Evolutionary conservation across 2,797 vertebrate species (phyloP), one percentile per base, ranked within the genome.

Genomic region (Pogonophryne albipinna): DNA sequence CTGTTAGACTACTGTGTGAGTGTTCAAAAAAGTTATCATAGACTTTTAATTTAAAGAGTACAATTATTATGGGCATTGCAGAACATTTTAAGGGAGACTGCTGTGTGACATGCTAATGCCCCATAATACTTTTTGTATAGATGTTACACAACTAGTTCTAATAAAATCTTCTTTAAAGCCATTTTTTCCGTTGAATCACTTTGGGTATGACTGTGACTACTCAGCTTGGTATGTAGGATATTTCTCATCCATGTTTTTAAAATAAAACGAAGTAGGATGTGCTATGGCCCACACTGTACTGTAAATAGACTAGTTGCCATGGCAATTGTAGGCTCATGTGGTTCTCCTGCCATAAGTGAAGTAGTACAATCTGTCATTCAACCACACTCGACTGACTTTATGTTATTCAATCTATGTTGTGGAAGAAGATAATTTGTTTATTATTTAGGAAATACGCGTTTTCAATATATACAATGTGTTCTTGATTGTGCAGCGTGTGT

Each of bases 261-360:
- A 77, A 38, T 73, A 42, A 46, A 72, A 27, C 19, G 53, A 76
- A 63, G 79, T 66, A 67, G 31, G 68, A 71, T 68, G 81, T 75
- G 47, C 67, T 71, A 13, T 58, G 71, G 65, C 80, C 66, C 70
- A 87, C 83, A 70, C n/a, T 74, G 71, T 66, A 75, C 82, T 90
- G 82, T 88, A 89, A 91, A 90, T 87, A 91, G 83, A 85, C 56
- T 41, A 27, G 90, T 92, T 92, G 73, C 76, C 90, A 91, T 92
- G 81, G 89, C 10, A 53, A 90, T 67, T 60, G 56, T 76, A 72
- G 67, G 61, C 79, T 66, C 47, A 74, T 76, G 66, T 79, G 66
- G 53, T 12, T 76, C 71, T 55, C 17, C 63, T n/a, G 45, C 42
- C 42, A 16, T 23, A 45, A 73, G 47, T 60, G 16, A 52, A 66